Base-by-base conservation (phyloP, 2,113 vertebrate species). In the Setophaga petechia region DNA sequence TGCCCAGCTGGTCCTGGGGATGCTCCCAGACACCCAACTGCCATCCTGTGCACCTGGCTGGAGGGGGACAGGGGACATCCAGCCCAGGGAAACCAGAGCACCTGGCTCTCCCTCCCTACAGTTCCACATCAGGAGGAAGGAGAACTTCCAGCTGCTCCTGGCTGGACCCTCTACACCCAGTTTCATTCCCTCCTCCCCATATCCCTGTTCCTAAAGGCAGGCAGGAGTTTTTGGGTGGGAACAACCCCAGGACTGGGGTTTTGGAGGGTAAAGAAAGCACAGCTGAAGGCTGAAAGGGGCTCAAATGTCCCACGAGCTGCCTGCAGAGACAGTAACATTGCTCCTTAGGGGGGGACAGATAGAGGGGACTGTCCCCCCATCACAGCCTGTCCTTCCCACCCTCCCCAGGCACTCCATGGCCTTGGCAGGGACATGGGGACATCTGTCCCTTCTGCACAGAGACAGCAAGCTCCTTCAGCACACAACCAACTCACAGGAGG, bases 1-100 rank as follows among this genome's bases (percentile, higher is more conserved):
- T 67, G n/a, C 33, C 37, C 7, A 0, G 21, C 46, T 86, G 73
- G 10, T 72, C 43, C 59, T 22, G 52, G 16, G 19, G 31, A 82
- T 31, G 25, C 51, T 35, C 80, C 51, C 77, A 84, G 9, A 25
- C 84, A 17, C 24, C 2, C 49, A 5, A 6, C 15, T 86, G 57
- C 37, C 44, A 76, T 52, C 69, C 59, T 72, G 55, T 1, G 0
- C 47, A 14, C 1, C 0, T 10, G 41, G 25, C 10, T 83, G 31
- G n/a, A 86, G 37, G 23, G 54, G 39, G 51, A 81, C 3, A 10
- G 24, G 20, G 44, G 27, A 82, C 76, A 59, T 15, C 9, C 68
- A 75, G 47, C n/a, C 33, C 46, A 51, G 28, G 18, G 13, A 93
- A 87, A 23, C 6, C 33, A 54, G 28, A 69, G 46, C 51, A 43